A percentile compares a stretch with the other conserved stretches of the same genome.
Conservation (phyloP, 1,140 invertebrate genomes). For the Parasteatoda tepidariorum region DNA sequence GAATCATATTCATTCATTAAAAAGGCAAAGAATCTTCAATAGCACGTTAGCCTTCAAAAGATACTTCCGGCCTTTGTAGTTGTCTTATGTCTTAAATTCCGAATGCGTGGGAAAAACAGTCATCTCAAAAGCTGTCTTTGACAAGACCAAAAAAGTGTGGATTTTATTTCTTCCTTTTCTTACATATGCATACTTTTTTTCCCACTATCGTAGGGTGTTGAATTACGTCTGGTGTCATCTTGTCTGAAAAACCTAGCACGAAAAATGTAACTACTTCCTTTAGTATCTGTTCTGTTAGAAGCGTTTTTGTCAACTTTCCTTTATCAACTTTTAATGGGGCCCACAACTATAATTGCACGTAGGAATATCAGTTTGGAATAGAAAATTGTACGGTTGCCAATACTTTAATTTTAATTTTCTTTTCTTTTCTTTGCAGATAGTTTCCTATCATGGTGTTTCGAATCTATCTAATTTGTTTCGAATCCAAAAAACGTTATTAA, state of each 20-base stretch:
- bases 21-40: neutral
- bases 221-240: neutral
- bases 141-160: neutral
- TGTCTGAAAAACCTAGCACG: neutral
- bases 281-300: too few species aligned
- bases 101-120: neutral
- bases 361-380: too few species aligned
- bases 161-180: neutral
- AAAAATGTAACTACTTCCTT: neutral
- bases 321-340: too few species aligned
- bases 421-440: too few species aligned
- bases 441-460: too few species aligned
- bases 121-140: neutral
- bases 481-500: too few species aligned
- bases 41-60: neutral
- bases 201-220: neutral
- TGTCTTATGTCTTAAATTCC: neutral
- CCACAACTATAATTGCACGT: too few species aligned
- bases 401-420: too few species aligned
- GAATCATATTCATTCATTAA: neutral
- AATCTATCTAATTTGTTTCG: too few species aligned
- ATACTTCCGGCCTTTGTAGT: conserved; percentile 6
- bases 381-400: too few species aligned
- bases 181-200: neutral
- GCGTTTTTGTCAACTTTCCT: too few species aligned